Percentiles rank a stretch among this genome's conserved stretches.
Conservation (phyloP, 1,140 invertebrate genomes). For the Drosophila kepulauana region DNA sequence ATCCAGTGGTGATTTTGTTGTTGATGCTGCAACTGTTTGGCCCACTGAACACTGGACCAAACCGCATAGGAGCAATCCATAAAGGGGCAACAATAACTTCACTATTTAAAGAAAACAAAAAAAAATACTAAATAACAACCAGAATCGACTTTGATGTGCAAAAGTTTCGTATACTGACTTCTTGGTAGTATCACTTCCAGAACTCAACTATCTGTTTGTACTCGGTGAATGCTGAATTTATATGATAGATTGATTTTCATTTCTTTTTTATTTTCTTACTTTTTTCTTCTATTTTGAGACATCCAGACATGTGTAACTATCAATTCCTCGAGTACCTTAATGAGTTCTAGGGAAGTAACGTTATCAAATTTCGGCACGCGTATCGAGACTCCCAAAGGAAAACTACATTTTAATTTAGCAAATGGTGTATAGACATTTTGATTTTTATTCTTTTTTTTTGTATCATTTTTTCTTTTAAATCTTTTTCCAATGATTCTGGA, state of each 20-base stretch:
- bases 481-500: background rate
- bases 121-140: background rate
- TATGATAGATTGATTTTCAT: conserved; percentile 33
- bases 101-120: conserved; percentile 28
- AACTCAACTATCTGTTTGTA: conserved; percentile 38
- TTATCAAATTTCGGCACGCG: conserved; percentile 65
- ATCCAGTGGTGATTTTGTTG: background rate
- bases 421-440: conserved; percentile 22
- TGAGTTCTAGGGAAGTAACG: conserved; percentile 51
- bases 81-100: conserved; percentile 45
- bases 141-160: background rate
- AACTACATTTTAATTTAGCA: conserved; percentile 59
- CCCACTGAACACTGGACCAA: conserved; percentile 8
- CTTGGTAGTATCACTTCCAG: conserved; percentile 31
- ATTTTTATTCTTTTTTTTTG: conserved; percentile 2
- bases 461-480: background rate
- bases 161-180: conserved; percentile 44
- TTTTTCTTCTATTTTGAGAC: conserved; percentile 12
- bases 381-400: conserved; percentile 27
- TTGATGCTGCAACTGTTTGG: background rate
- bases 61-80: conserved; percentile 27
- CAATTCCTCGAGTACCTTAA: conserved; percentile 31
- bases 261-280: conserved; percentile 1
- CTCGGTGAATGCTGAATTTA: conserved; percentile 45
- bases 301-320: conserved; percentile 10